Base-by-base conservation (phyloP, 2,113 vertebrate genomes). In the Corythaixoides concolor region DNA sequence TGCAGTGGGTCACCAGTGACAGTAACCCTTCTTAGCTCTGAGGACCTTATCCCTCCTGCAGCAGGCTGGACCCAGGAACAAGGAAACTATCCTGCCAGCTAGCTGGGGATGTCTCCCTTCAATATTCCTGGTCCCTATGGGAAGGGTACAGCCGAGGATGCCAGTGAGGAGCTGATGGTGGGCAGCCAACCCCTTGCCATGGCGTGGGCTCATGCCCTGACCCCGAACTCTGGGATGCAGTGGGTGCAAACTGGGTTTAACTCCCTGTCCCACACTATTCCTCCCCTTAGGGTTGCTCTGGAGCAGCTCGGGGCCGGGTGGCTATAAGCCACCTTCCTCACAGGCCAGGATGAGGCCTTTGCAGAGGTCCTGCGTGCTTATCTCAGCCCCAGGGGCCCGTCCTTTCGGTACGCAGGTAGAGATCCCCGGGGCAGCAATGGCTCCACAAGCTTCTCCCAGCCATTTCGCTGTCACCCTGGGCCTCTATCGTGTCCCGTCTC, bases 391-490 rank as follows among this genome's bases (percentile, higher is more conserved):
- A 0, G 64, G 45, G 27, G 32, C 15, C 5, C 2, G 0, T 37
- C 33, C 26, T 55, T 70, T 56, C 1, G 3, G 20, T 30, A 7
- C 3, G 7, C 17, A 5, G 17, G 39, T 24, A 49, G 24, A 56
- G 30, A 8, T 67, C 23, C 43, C 67, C 11, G 3, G 49, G 49
- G 45, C 67, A 86, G 27, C 15, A 2, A 8, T 12, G 32, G 45
- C 56, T 62, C 56, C 69, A 63, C 26, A 45, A 41, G 13, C 28
- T 43, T 64, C 22, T 3, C 33, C 13, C 41, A 69, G 27, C 1
- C 0, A 8, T 56, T 47, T 27, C 0, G 0, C 47, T 55, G 33
- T 24, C 9, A 0, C 49, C 45, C 50, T 33, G 24, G 52, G 82
- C 28, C 89, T 55, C 41, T 77, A 63, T 32, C 28, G 5, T 3